phyloP scores from a whole-genome alignment of 2,113 vertebrate genomes.

The Colaptes auratus region DNA sequence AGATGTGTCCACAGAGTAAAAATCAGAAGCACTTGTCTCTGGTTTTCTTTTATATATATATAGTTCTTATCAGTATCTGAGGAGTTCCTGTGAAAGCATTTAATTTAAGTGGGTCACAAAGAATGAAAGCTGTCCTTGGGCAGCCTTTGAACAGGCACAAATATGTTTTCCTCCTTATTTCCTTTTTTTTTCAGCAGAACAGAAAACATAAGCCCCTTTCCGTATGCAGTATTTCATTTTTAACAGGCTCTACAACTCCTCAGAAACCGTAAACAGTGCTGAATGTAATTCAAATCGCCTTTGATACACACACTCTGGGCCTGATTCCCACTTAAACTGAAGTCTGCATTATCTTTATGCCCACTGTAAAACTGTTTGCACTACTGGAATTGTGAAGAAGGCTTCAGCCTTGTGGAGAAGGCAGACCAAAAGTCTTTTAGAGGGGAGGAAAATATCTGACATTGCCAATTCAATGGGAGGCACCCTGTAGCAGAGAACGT shows the following conservation, averaged over 20 bases:
- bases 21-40: constrained; percentile 30
- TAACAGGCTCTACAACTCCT: constrained; percentile 12
- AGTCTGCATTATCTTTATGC: not conserved
- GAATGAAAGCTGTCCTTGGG: constrained; percentile 59
- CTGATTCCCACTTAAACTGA: not conserved
- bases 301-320: not conserved
- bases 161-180: constrained; percentile 6
- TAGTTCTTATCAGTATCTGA: constrained; percentile 3
- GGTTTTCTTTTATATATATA: not conserved
- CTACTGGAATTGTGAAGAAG: not conserved
- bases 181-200: not conserved
- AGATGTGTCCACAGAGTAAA: constrained; percentile 27
- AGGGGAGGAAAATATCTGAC: not conserved
- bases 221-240: constrained; percentile 12
- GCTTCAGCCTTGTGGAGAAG: not conserved
- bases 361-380: not conserved
- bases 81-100: constrained; percentile 37
- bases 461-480: not conserved
- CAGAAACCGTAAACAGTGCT: not conserved
- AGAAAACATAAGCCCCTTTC: constrained; percentile 42
- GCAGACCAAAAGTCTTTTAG: not conserved
- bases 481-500: not conserved
- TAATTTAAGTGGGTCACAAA: constrained; percentile 68
- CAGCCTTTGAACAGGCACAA: constrained; percentile 55
- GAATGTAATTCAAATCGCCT: not conserved